These are phyloP conservation scores for Danio rerio DNA, from an alignment of 2,113 vertebrate species.

Conservation along the genomic window GRCz12tu NC_133194.1:21856001-21856500, in stretches of 20 bases:
- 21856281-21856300: neutral
- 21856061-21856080: constrained; percentile 46
- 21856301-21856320: neutral
- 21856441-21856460: too few species aligned
- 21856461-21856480: too few species aligned
- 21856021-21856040: constrained; percentile 76
- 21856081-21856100: constrained; percentile 57
- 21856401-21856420: too few species aligned
- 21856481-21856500: too few species aligned
- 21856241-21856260: neutral
- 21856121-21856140: neutral
- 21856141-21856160: neutral
- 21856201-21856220: neutral
- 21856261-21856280: neutral
- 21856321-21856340: neutral
- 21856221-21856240: neutral
- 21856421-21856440: too few species aligned
- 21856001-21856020: constrained; percentile 80
- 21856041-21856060: constrained; percentile 84
- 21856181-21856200: neutral
- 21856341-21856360: neutral
- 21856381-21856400: too few species aligned
- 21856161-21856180: neutral
- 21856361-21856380: too few species aligned
- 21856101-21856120: neutral